Conservation (phyloP, 2,797 vertebrate genomes). For the Pangasius djambal region DNA sequence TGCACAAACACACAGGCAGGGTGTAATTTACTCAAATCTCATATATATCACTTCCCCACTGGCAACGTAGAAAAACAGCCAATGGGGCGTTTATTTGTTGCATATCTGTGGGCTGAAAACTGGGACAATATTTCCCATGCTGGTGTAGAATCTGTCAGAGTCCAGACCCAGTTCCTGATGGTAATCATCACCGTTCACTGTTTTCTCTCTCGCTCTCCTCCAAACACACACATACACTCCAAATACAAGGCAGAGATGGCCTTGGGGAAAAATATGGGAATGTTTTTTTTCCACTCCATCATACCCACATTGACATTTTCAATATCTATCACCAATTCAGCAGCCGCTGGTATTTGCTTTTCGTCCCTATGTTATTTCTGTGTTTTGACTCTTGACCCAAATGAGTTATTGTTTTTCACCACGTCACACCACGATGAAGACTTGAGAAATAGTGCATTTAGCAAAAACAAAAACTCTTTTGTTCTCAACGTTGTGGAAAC, state of each 20-base stretch:
- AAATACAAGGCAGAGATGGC: conserved; percentile 7
- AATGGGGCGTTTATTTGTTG: conserved; percentile 32
- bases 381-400: conserved; percentile 48
- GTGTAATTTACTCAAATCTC: conserved; percentile 42
- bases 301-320: conserved; percentile 56
- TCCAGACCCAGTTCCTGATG: conserved; percentile 41
- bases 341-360: conserved; percentile 48
- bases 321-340: conserved; percentile 52
- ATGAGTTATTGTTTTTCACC: conserved; percentile 12
- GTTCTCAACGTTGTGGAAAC: not conserved
- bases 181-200: conserved; percentile 35
- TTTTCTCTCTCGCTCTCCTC: not conserved
- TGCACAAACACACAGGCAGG: conserved; percentile 16
- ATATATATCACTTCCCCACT: conserved; percentile 11
- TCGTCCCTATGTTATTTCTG: conserved; percentile 47
- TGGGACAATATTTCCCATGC: conserved; percentile 56
- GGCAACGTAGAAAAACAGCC: conserved; percentile 2
- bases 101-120: conserved; percentile 40
- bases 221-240: not conserved
- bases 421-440: not conserved
- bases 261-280: conserved; percentile 36
- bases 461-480: not conserved
- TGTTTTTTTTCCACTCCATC: conserved; percentile 45
- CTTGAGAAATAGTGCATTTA: not conserved
- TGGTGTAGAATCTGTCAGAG: conserved; percentile 44